A percentile compares a stretch with the other conserved stretches of the same genome.
phyloP scores from a whole-genome alignment of 2,888 invertebrate genomes.

The Microctonus aethiopoides region DNA sequence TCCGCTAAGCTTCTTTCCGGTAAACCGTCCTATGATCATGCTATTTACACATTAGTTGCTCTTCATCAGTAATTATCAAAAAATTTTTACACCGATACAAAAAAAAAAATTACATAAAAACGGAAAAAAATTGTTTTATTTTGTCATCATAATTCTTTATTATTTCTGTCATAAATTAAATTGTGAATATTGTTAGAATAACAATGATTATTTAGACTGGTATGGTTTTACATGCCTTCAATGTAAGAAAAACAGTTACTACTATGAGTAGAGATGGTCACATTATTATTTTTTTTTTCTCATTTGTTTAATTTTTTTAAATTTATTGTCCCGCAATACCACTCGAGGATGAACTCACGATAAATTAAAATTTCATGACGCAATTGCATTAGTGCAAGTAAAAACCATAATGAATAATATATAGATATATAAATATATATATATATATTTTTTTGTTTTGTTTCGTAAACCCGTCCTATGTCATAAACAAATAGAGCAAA shows the following conservation, averaged over 20 bases:
- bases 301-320: constrained; percentile 4
- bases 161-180: constrained; percentile 16
- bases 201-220: constrained; percentile 46
- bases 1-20: constrained; percentile 69
- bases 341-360: constrained; percentile 14
- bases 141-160: constrained; percentile 30
- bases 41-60: constrained; percentile 53
- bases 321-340: constrained; percentile 19
- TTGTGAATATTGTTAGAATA: constrained; percentile 44
- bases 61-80: constrained; percentile 45
- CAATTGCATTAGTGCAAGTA: neutral
- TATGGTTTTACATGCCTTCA: constrained; percentile 57
- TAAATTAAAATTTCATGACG: neutral
- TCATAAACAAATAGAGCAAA: constrained; percentile 36
- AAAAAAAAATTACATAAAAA: constrained; percentile 30
- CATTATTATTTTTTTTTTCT: neutral
- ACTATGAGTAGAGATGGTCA: neutral
- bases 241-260: neutral
- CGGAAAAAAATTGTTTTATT: constrained; percentile 22
- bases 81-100: constrained; percentile 39
- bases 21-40: constrained; percentile 56
- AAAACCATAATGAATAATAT: neutral
- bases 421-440: too few species aligned
- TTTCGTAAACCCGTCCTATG: constrained; percentile 50
- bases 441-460: constrained; percentile 45